Base-by-base conservation (phyloP, 2,888 invertebrate species). In the Eucera pruinosa region DNA sequence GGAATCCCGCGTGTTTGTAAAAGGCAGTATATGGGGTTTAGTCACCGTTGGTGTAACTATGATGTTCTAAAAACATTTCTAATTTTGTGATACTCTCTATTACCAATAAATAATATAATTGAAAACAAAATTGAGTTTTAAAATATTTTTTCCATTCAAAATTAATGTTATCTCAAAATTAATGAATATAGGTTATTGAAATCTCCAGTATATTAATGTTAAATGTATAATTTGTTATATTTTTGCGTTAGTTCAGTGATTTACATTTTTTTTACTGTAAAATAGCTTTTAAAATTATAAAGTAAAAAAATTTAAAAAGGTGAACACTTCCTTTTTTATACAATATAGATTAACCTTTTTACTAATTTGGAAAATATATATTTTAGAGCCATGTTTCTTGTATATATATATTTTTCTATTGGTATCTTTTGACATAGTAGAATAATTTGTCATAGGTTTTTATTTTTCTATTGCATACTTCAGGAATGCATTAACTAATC, bases 391-490 rank as follows among this genome's bases (percentile, higher is more conserved):
- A n/a, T n/a, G n/a, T n/a, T n/a, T n/a, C n/a, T n/a, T n/a, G n/a
- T n/a, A n/a, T n/a, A n/a, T n/a, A n/a, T n/a, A n/a, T n/a, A n/a
- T n/a, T n/a, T 11, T 52, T 3, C 5, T 13, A 18, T 18, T 1
- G 1, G 1, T 11, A 4, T 23, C 5, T 9, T 55, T 55, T 15
- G 1, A 47, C 9, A 47, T 23, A n/a, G 2, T 25, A 23, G n/a
- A 5, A 15, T n/a, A n/a, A 1, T 41, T n/a, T n/a, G 3, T 27
- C 11, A 45, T 60, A 9, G 30, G 1, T 9, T 20, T 68, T 25
- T 20, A 50, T 50, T 30, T 33, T 25, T 62, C 13, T 18, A 30
- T 27, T 39, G 7, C 36, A 33, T 11, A 39, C 48, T 70, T 30
- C 2, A 50, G 20, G 13, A 11, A 0, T 48, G 25, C 1, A 20